These are phyloP conservation scores for Lepeophtheirus salmonis DNA, from an alignment of 1,140 invertebrate species.

Conservation along the genomic window DNA sequence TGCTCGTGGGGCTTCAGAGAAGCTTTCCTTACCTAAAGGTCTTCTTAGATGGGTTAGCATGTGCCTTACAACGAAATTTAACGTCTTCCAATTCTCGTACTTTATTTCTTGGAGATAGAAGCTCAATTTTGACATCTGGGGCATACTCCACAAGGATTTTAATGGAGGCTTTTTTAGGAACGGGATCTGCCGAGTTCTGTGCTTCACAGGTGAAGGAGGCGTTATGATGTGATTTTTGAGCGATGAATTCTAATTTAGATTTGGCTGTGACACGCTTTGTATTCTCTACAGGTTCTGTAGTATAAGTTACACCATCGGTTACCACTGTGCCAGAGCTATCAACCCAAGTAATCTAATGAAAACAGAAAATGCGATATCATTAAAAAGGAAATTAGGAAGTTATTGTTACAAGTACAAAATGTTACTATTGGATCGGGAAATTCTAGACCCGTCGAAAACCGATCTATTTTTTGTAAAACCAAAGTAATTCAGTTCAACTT, in stretches of 20 bases:
- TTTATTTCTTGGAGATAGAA: slow-evolving; percentile 11
- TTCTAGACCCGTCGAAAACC: no score
- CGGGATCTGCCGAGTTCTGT: slow-evolving; percentile 56
- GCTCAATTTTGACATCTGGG: slow-evolving; percentile 45
- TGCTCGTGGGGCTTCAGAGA: no score
- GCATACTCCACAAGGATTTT: slow-evolving; percentile 66
- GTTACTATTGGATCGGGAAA: no score
- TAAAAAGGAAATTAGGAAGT: no score
- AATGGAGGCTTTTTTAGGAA: slow-evolving; percentile 53
- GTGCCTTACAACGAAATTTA: slow-evolving; percentile 16
- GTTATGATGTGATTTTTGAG: slow-evolving; percentile 66
- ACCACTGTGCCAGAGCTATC: slow-evolving; percentile 8
- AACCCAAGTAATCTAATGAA: slow-evolving; percentile 11
- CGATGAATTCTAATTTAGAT: slow-evolving; percentile 60
- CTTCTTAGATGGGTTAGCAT: slow-evolving; percentile 16
- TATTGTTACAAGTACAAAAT: no score
- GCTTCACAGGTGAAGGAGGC: slow-evolving; percentile 71
- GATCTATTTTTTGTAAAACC: no score
- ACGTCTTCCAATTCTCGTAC: slow-evolving; percentile 21
- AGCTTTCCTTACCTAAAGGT: slow-evolving; percentile 6
- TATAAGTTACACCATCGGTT: slow-evolving; percentile 41
- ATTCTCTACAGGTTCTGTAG: slow-evolving; percentile 49
- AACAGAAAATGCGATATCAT: neutral
- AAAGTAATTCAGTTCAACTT: no score
- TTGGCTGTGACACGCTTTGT: slow-evolving; percentile 52